phyloP scores from a whole-genome alignment of 2,797 vertebrate species.

The Anabas testudineus region DNA sequence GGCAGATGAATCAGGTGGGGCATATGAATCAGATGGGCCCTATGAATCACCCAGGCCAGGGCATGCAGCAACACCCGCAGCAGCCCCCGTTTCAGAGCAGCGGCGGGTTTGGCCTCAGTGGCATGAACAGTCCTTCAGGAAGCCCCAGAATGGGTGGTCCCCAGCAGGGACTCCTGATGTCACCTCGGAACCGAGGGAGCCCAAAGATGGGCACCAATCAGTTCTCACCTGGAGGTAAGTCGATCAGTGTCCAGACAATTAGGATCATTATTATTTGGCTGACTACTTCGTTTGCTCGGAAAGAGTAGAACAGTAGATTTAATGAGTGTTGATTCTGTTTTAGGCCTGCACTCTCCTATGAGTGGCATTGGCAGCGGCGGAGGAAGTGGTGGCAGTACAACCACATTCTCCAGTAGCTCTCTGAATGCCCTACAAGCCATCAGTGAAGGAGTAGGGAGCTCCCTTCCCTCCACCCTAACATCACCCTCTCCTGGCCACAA shows the following conservation, averaged over 20 bases:
- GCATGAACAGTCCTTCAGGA: constrained; percentile 92
- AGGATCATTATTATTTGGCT: background rate
- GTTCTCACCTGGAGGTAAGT: constrained; percentile 94
- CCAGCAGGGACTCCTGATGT: constrained; percentile 92
- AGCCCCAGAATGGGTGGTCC: constrained; percentile 90
- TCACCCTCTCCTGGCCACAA: constrained; percentile 92
- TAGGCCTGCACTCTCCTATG: constrained; percentile 95
- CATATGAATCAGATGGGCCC: constrained; percentile 80
- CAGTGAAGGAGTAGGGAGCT: constrained; percentile 96
- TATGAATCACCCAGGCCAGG: constrained; percentile 79
- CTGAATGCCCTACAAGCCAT: constrained; percentile 97
- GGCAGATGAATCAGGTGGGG: constrained; percentile 78
- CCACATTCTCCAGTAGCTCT: constrained; percentile 95
- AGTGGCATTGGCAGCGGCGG: constrained; percentile 86
- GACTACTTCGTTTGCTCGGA: background rate
- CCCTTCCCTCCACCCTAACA: constrained; percentile 91
- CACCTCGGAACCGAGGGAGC: constrained; percentile 93
- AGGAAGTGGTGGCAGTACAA: constrained; percentile 84
- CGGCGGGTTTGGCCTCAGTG: constrained; percentile 88
- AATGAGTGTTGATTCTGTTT: constrained; percentile 1
- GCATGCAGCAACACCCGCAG: constrained; percentile 84
- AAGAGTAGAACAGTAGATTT: background rate
- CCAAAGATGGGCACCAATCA: constrained; percentile 95
- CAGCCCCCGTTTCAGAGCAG: constrained; percentile 90
- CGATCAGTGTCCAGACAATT: background rate